phyloP scores from a whole-genome alignment of 2,888 invertebrate species.

The Sarcophaga rosellei region DNA sequence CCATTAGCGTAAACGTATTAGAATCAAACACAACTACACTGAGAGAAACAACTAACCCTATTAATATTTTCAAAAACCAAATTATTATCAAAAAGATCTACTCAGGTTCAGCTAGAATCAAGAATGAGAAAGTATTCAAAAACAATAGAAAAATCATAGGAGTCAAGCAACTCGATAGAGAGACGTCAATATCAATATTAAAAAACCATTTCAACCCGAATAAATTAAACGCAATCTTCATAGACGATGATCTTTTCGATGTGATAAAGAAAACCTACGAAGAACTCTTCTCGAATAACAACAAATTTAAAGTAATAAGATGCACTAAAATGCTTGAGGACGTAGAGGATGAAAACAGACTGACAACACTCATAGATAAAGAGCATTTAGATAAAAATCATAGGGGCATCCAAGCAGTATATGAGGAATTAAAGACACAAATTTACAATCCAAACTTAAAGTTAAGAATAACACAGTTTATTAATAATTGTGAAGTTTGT shows the following conservation, averaged over 20 bases:
- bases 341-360: no score
- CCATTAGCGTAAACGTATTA: no score
- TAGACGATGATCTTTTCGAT: constrained; percentile 18
- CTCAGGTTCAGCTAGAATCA: constrained; percentile 27
- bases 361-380: no score
- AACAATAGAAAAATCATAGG: no score
- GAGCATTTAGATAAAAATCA: constrained; percentile 31
- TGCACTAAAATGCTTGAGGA: no score
- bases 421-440: constrained; percentile 6
- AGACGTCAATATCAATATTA: constrained; percentile 12
- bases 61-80: no score
- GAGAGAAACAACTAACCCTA: no score
- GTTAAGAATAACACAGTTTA: constrained; percentile 61
- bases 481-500: constrained; percentile 68
- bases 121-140: constrained; percentile 22
- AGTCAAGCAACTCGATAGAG: constrained; percentile 2
- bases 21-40: no score
- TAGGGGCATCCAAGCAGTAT: constrained; percentile 14
- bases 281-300: constrained; percentile 12
- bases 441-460: constrained; percentile 61
- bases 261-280: not conserved
- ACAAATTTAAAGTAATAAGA: no score
- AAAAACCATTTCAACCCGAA: constrained; percentile 33
- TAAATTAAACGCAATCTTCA: constrained; percentile 23
- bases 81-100: no score